Conservation (phyloP, 2,113 vertebrate species). For the Emydocephalus ijimae region DNA sequence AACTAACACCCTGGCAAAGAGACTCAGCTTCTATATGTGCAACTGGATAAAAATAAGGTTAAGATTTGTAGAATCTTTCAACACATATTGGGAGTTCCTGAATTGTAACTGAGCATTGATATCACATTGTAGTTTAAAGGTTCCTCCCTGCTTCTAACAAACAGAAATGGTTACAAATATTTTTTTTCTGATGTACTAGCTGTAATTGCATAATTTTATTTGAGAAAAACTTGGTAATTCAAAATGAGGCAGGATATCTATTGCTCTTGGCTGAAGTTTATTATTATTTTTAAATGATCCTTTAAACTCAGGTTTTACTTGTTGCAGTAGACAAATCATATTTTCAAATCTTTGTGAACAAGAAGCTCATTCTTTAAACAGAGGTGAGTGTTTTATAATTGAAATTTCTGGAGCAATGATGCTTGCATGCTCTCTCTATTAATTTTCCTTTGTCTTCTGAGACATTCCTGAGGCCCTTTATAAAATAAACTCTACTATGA, state of each 20-base stretch:
- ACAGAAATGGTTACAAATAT: neutral
- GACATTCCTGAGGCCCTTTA: constrained; percentile 87
- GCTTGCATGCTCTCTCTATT: constrained; percentile 56
- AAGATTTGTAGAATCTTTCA: neutral
- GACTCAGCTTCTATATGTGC: neutral
- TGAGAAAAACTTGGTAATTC: neutral
- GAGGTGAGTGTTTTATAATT: constrained; percentile 71
- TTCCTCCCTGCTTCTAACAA: neutral
- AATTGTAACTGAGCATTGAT: neutral
- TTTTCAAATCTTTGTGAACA: constrained; percentile 73
- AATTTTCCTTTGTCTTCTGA: constrained; percentile 85
- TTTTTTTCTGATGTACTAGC: neutral
- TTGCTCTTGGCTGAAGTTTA: constrained; percentile 43
- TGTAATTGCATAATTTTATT: neutral
- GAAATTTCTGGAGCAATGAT: constrained; percentile 78
- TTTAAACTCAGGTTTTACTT: constrained; percentile 59
- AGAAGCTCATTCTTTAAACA: constrained; percentile 75
- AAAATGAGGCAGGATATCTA: rapidly evolving
- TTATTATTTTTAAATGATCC: constrained; percentile 28
- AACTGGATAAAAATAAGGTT: neutral
- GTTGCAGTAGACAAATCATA: constrained; percentile 51
- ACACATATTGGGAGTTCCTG: neutral
- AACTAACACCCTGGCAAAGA: neutral
- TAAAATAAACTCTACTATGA: constrained; percentile 87
- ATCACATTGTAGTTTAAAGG: neutral